Conservation (phyloP, 2,797 vertebrate species). For the Galagoides demidoff region DNA sequence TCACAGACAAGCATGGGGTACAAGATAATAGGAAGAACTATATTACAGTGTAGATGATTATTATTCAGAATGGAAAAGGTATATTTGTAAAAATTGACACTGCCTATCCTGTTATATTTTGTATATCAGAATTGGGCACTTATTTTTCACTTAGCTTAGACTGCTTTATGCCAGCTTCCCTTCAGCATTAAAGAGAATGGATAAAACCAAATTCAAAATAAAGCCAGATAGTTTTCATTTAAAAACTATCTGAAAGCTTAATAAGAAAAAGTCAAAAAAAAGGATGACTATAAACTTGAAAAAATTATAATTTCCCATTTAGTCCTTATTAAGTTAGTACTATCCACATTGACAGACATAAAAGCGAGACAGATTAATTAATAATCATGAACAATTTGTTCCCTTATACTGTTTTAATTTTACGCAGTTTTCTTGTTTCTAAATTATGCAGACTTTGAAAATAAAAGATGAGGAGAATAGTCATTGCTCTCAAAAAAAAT, state of each 20-base stretch:
- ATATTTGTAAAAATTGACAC: not conserved
- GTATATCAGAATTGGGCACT: not conserved
- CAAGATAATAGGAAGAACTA: not conserved
- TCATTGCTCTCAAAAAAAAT: not conserved
- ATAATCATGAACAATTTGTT: not conserved
- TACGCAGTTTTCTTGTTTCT: not conserved
- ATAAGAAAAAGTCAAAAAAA: not conserved
- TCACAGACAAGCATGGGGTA: conserved; percentile 9
- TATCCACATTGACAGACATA: not conserved
- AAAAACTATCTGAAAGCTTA: conserved; percentile 35
- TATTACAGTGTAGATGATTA: not conserved
- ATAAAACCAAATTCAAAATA: conserved; percentile 57
- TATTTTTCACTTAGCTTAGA: conserved; percentile 60
- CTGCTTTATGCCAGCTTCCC: not conserved
- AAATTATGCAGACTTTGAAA: not conserved
- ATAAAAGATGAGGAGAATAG: not conserved
- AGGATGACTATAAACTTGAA: not conserved
- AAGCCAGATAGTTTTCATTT: conserved; percentile 2
- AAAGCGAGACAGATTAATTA: not conserved
- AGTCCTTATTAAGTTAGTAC: not conserved
- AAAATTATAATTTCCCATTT: not conserved
- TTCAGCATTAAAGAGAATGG: conserved; percentile 7
- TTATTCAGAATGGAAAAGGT: conserved; percentile 54
- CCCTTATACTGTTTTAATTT: not conserved
- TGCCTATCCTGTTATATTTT: not conserved